Evolutionary conservation across 2,113 vertebrate species (phyloP).

Genomic region (Zosterops borbonicus): DNA sequence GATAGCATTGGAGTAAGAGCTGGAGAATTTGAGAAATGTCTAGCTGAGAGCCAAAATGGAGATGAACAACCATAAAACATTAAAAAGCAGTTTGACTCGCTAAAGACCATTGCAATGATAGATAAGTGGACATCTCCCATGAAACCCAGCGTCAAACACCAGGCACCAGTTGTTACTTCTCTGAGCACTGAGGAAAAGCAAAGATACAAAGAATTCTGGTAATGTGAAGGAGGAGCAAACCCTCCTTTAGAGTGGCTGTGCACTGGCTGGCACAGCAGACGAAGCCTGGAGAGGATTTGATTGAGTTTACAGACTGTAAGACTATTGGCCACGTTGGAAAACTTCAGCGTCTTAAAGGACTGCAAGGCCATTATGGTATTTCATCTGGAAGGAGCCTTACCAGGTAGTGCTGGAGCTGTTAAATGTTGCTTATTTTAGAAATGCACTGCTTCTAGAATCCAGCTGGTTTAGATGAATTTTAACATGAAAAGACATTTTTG

Average conservation of each 20-base stretch:
- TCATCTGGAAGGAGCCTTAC: background rate
- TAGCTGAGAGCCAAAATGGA: conserved; percentile 36
- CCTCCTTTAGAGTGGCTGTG: background rate
- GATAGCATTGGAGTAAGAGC: conserved; percentile 5
- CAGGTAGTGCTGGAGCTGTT: background rate
- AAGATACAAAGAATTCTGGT: conserved; percentile 19
- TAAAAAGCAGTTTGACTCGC: conserved; percentile 25
- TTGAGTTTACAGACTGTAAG: background rate
- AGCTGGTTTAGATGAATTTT: background rate
- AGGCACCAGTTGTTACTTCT: conserved; percentile 57
- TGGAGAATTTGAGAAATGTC: conserved; percentile 64
- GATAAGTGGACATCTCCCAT: background rate
- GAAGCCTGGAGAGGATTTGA: background rate
- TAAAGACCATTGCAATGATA: conserved; percentile 30
- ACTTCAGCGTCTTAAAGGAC: background rate
- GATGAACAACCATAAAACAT: conserved; percentile 43
- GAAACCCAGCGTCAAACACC: conserved; percentile 25
- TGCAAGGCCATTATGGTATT: background rate
- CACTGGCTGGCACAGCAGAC: background rate
- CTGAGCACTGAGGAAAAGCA: background rate
- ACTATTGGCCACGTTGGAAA: background rate
- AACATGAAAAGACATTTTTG: background rate
- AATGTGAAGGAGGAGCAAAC: background rate
- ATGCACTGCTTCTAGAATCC: background rate
- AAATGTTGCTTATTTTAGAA: background rate